Percentiles rank a stretch among this genome's conserved stretches.
Evolutionary conservation across 2,888 invertebrate species (phyloP).

Genomic region (Tortrix viridana): DNA sequence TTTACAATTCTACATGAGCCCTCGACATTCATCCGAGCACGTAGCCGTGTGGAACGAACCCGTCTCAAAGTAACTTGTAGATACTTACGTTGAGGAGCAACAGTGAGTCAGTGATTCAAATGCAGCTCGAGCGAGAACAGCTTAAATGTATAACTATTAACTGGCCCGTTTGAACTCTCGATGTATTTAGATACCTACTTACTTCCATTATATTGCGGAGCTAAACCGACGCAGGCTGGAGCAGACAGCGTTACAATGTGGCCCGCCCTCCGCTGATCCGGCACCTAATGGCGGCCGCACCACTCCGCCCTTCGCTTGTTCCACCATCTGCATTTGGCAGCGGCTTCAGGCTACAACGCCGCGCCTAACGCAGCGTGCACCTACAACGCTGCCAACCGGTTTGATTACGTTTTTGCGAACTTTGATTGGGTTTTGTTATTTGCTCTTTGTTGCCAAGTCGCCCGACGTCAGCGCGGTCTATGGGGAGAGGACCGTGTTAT

Average conservation of each 20-base stretch:
- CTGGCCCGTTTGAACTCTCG: too few relatives aligned
- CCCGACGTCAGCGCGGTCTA: not conserved
- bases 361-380: slow-evolving; percentile 22
- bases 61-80: too few relatives aligned
- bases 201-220: too few relatives aligned
- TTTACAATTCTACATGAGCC: too few relatives aligned
- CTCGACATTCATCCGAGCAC: too few relatives aligned
- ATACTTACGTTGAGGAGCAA: too few relatives aligned
- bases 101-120: too few relatives aligned
- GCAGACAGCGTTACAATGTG: not conserved
- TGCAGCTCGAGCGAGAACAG: too few relatives aligned
- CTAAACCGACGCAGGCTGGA: not conserved
- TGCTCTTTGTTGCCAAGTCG: slow-evolving; percentile 13
- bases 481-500: not conserved
- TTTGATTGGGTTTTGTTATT: slow-evolving; percentile 13
- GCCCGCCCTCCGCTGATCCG: not conserved
- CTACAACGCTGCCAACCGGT: slow-evolving; percentile 6
- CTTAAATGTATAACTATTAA: too few relatives aligned
- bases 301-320: not conserved
- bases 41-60: too few relatives aligned
- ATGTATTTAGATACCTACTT: too few relatives aligned
- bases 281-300: not conserved
- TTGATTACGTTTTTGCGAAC: not conserved
- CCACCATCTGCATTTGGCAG: slow-evolving; percentile 23
- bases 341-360: slow-evolving; percentile 1